Evolutionary conservation across 2,888 invertebrate species (phyloP).

Genomic region (Apantesis nais): DNA sequence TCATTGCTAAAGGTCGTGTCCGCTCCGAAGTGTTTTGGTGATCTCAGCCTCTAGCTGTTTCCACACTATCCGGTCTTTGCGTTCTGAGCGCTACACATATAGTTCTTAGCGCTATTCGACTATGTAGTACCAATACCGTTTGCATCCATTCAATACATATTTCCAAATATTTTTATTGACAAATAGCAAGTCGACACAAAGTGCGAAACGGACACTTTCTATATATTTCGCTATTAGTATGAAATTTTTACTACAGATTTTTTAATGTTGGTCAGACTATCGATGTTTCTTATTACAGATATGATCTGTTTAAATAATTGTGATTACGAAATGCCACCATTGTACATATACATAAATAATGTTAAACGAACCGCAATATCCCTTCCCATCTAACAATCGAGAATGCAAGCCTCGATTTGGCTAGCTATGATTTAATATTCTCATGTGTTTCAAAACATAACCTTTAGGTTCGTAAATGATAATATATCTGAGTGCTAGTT

Average conservation of each 20-base stretch:
- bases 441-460: neutral
- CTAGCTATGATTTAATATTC: neutral
- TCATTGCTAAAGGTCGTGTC: no score
- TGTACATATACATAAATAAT: neutral
- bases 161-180: neutral
- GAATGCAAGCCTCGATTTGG: neutral
- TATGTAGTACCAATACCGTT: no score
- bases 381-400: neutral
- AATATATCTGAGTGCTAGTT: neutral
- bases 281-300: neutral
- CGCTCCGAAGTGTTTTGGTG: no score
- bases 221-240: neutral
- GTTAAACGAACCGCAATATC: neutral
- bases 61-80: no score
- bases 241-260: neutral
- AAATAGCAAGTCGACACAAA: no score
- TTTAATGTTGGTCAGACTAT: neutral
- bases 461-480: neutral
- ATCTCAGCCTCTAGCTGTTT: no score
- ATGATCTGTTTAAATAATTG: neutral
- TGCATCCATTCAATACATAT: no score
- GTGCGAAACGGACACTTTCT: neutral
- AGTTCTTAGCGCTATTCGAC: no score
- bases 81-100: no score
- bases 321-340: neutral